These are phyloP conservation scores for Cheilosia grossa DNA, from an alignment of 2,888 invertebrate genomes.

Conservation along the genomic window DNA sequence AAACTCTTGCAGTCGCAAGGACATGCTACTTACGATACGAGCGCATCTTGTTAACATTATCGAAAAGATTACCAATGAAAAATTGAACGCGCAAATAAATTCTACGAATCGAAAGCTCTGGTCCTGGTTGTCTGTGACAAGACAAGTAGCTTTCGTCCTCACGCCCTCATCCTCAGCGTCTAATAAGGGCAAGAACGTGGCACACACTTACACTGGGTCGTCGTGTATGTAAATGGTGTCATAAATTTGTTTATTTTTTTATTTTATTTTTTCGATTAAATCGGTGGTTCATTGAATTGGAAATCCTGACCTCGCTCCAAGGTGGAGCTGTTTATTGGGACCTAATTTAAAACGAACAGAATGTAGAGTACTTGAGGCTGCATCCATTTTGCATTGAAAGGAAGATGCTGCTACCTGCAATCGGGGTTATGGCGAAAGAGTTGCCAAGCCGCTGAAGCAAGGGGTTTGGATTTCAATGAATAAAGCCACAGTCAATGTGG, in stretches of 20 bases:
- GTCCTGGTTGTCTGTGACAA: not conserved
- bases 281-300: conserved; percentile 37
- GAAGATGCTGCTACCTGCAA: not conserved
- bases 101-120: not conserved
- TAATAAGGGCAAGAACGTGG: not conserved
- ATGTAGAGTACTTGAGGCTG: not conserved
- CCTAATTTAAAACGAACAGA: conserved; percentile 2
- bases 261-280: conserved; percentile 22
- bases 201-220: not conserved
- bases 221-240: not conserved
- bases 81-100: conserved; percentile 19
- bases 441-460: too few relatives aligned
- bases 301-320: conserved; percentile 31
- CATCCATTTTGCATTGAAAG: not conserved
- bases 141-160: not conserved
- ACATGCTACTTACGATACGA: conserved; percentile 17
- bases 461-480: too few relatives aligned
- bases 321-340: conserved; percentile 5
- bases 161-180: not conserved
- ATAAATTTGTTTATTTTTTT: too few relatives aligned
- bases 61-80: conserved; percentile 38
- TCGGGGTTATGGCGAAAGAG: not conserved
- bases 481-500: too few relatives aligned
- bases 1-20: not conserved
- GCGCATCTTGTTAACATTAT: conserved; percentile 44